Conservation (phyloP, 2,888 invertebrate species). For the Tetragonula carbonaria region DNA sequence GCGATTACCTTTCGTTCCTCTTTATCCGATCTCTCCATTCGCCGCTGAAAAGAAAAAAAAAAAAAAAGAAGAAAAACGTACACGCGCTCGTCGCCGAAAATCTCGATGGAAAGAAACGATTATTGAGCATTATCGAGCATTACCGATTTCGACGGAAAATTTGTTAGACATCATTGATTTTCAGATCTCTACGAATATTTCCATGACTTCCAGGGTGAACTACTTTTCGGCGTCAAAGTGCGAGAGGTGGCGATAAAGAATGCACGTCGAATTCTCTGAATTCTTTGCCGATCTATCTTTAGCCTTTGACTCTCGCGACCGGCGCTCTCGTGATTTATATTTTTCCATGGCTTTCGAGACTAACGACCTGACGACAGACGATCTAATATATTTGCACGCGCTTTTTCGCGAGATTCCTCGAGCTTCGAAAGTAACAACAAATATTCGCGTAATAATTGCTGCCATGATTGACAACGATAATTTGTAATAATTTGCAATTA, state of each 20-base stretch:
- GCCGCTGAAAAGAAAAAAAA: too few relatives aligned
- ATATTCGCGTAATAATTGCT: neutral
- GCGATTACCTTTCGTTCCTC: slow-evolving; percentile 49
- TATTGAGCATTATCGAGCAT: too few relatives aligned
- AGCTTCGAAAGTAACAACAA: neutral
- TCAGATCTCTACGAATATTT: neutral
- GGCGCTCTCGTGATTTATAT: neutral
- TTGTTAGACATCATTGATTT: neutral
- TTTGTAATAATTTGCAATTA: too few relatives aligned
- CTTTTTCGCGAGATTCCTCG: neutral
- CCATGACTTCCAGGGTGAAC: neutral
- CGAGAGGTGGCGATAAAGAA: neutral
- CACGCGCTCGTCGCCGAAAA: too few relatives aligned
- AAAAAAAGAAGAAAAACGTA: too few relatives aligned
- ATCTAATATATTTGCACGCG: neutral
- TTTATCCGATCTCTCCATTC: slow-evolving; percentile 48
- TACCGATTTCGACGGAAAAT: neutral
- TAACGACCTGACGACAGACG: neutral
- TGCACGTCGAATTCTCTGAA: neutral
- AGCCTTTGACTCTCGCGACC: neutral
- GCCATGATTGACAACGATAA: too few relatives aligned
- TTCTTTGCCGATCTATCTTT: neutral
- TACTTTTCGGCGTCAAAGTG: neutral
- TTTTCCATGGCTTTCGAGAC: neutral
- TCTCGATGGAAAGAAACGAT: too few relatives aligned